Evolutionary conservation across 1,140 invertebrate species (phyloP).

Genomic region (Elymnias hypermnestra): DNA sequence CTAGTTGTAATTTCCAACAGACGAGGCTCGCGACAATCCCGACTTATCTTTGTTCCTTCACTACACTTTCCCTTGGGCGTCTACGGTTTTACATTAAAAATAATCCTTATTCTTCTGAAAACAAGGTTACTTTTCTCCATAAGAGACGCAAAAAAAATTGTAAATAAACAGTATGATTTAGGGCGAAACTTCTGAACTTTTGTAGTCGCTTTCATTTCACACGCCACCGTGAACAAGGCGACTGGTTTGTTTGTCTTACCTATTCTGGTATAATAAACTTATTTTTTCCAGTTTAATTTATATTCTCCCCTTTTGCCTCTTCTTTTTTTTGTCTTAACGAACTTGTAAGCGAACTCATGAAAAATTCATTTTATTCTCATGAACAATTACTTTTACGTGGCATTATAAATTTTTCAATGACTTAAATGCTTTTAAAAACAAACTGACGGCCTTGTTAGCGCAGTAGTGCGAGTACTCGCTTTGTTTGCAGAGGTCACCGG

Average conservation of each 20-base stretch:
- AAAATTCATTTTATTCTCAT: not conserved
- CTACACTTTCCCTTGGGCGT: slow-evolving; percentile 67
- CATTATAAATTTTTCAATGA: too few species aligned
- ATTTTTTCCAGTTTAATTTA: slow-evolving; percentile 17
- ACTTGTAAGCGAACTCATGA: slow-evolving; percentile 1
- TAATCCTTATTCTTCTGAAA: slow-evolving; percentile 8
- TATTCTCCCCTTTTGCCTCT: slow-evolving; percentile 8
- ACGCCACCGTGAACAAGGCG: slow-evolving; percentile 42
- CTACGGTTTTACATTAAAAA: slow-evolving; percentile 13
- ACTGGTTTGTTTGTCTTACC: slow-evolving; percentile 37
- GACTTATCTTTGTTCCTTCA: slow-evolving; percentile 71
- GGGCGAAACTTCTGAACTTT: slow-evolving; percentile 58
- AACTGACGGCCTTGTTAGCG: too few species aligned
- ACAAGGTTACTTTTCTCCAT: slow-evolving; percentile 20
- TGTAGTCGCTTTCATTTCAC: slow-evolving; percentile 65
- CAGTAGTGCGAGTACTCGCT: too few species aligned
- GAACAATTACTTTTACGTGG: too few species aligned
- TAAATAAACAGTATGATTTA: slow-evolving; percentile 51
- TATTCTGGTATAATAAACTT: slow-evolving; percentile 14
- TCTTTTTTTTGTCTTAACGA: slow-evolving; percentile 5
- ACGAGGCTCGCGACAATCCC: slow-evolving; percentile 60
- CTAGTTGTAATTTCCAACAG: slow-evolving; percentile 65
- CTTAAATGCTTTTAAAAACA: too few species aligned
- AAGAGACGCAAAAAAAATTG: slow-evolving; percentile 13
- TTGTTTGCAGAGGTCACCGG: too few species aligned